Percentiles rank a stretch among this genome's conserved stretches.
Evolutionary conservation across 37 sponge, comb jelly and placozoan species (phyloP).

Genomic region (Haliclona indistincta): DNA sequence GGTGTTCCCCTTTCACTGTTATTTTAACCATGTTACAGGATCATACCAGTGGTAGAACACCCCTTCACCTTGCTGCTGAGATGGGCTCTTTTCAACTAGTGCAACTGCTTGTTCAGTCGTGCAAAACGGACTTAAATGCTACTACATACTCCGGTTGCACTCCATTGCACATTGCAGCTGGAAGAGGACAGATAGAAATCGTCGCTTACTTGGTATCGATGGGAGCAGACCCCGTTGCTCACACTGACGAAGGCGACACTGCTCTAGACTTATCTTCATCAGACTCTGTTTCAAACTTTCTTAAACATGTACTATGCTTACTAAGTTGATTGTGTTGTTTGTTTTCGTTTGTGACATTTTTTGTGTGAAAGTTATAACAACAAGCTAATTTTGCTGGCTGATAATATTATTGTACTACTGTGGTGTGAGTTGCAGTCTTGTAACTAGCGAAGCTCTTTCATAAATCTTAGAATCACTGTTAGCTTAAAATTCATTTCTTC

Average conservation of each 20-base stretch:
- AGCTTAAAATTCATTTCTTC: no score
- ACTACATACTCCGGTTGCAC: slow-evolving; percentile 75
- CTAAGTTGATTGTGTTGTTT: no score
- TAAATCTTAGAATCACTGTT: no score
- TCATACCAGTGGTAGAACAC: slow-evolving; percentile 63
- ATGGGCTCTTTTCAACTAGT: slow-evolving; percentile 44
- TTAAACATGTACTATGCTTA: no score
- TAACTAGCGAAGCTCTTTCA: no score
- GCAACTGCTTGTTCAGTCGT: slow-evolving; percentile 52
- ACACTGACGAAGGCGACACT: slow-evolving; percentile 71
- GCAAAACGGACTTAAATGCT: slow-evolving; percentile 58
- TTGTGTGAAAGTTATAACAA: no score
- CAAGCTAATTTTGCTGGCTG: no score
- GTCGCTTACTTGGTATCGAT: slow-evolving; percentile 67
- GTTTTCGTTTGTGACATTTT: no score
- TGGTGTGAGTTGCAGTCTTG: no score
- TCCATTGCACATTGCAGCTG: slow-evolving; percentile 83
- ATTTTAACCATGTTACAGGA: slow-evolving; percentile 43
- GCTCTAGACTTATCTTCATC: slow-evolving; percentile 59
- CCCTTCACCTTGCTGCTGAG: slow-evolving; percentile 74
- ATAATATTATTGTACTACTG: no score
- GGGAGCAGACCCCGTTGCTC: slow-evolving; percentile 68
- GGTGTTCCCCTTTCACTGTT: neutral
- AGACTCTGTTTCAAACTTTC: slow-evolving; percentile 15
- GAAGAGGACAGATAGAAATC: slow-evolving; percentile 53